These are phyloP conservation scores for Macropis europaea DNA, from an alignment of 2,888 invertebrate genomes.

Conservation along the genomic window DNA sequence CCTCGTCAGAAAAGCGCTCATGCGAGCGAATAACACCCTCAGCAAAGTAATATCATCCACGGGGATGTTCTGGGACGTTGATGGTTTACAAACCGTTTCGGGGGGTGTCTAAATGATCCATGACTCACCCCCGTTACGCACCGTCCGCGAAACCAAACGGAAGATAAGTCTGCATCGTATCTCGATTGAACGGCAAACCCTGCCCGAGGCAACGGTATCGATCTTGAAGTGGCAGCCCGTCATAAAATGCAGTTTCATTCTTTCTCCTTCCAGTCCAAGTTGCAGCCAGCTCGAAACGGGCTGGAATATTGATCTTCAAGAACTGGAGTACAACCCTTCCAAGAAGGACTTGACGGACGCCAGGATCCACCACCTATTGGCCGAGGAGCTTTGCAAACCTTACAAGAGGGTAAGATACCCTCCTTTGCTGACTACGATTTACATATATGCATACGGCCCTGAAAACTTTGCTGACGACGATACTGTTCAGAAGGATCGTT, in stretches of 20 bases:
- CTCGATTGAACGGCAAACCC: constrained; percentile 38
- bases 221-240: constrained; percentile 50
- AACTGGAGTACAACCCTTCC: constrained; percentile 94
- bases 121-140: not conserved
- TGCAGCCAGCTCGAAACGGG: constrained; percentile 92
- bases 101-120: not conserved
- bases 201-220: constrained; percentile 45
- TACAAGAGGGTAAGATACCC: constrained; percentile 87
- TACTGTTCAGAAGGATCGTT: not conserved
- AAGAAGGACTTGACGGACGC: constrained; percentile 96
- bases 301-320: constrained; percentile 96
- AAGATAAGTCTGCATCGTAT: constrained; percentile 41
- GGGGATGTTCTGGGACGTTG: not conserved
- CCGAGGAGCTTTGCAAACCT: constrained; percentile 93
- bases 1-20: too few species aligned
- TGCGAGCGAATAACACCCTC: too few species aligned
- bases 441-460: constrained; percentile 7
- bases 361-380: constrained; percentile 95
- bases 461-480: constrained; percentile 29
- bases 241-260: constrained; percentile 59
- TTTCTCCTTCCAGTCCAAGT: constrained; percentile 84
- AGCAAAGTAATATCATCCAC: not conserved
- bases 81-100: not conserved
- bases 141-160: constrained; percentile 1
- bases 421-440: constrained; percentile 18